Conservation (phyloP, 2,113 vertebrate genomes). For the Cyanistes caeruleus region DNA sequence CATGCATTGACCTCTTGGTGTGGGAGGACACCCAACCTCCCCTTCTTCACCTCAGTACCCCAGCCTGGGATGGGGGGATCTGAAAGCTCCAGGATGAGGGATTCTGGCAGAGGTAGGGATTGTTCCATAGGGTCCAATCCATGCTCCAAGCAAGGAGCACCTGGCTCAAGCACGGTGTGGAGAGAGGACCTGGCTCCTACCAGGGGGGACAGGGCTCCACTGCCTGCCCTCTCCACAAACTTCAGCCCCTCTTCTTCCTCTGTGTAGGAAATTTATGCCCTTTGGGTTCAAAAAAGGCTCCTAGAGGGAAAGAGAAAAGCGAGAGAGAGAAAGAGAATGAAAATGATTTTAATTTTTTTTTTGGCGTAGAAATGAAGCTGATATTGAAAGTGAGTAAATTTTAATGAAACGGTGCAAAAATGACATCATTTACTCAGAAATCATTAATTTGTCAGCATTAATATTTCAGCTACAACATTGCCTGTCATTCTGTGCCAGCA, state of each 20-base stretch:
- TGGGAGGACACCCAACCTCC: not conserved
- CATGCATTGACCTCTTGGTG: fast-evolving
- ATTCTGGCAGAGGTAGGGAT: not conserved
- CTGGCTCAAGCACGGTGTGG: fast-evolving
- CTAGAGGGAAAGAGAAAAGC: slow-evolving; percentile 64
- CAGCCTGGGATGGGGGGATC: fast-evolving
- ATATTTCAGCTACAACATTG: slow-evolving; percentile 97
- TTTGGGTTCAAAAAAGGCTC: slow-evolving; percentile 47
- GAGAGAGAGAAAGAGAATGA: slow-evolving; percentile 48
- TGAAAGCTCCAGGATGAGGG: not conserved
- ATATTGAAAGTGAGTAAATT: slow-evolving; percentile 95
- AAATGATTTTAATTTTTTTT: slow-evolving; percentile 83
- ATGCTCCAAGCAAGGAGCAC: not conserved
- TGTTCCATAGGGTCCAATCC: fast-evolving
- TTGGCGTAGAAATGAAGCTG: slow-evolving; percentile 83
- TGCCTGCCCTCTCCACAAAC: not conserved
- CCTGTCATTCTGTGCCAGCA: slow-evolving; percentile 96
- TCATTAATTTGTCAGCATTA: slow-evolving; percentile 99
- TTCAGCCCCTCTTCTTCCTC: not conserved
- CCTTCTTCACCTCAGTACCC: no score
- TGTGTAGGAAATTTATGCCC: not conserved
- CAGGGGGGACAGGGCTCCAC: not conserved
- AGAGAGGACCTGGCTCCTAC: not conserved
- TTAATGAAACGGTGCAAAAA: slow-evolving; percentile 97
- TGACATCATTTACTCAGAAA: slow-evolving; percentile 99